phyloP scores from a whole-genome alignment of 1,140 invertebrate genomes.

The Brachionus rubens region DNA sequence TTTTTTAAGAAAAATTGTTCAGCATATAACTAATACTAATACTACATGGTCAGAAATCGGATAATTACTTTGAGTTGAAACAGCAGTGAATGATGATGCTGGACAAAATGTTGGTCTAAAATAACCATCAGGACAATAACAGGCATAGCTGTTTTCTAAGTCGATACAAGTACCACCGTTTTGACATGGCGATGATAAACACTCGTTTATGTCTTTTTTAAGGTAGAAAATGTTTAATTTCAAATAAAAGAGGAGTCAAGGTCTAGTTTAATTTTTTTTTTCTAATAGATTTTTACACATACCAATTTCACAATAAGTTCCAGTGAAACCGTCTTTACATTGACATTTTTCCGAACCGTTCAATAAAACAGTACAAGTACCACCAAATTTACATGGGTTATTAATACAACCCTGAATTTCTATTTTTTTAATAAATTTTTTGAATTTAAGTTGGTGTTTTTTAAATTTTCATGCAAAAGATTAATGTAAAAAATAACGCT shows the following conservation, averaged over 20 bases:
- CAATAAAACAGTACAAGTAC: conserved; percentile 5
- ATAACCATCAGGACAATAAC: conserved; percentile 64
- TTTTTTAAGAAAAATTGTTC: not conserved
- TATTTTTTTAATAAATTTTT: not conserved
- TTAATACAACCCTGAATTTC: conserved; percentile 7
- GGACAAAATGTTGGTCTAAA: conserved; percentile 63
- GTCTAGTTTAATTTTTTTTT: too few species aligned
- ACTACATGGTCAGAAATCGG: not conserved
- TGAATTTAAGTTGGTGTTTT: not conserved
- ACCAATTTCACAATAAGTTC: conserved; percentile 46
- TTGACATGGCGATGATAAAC: conserved; percentile 37
- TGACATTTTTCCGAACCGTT: conserved; percentile 32
- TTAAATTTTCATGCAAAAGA: not conserved
- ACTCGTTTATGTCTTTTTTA: conserved; percentile 46
- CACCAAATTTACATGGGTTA: conserved; percentile 42
- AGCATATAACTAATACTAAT: not conserved
- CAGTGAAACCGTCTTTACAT: conserved; percentile 46
- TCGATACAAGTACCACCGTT: conserved; percentile 46
- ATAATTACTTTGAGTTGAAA: conserved; percentile 24
- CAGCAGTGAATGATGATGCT: conserved; percentile 14
- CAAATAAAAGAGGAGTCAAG: too few species aligned
- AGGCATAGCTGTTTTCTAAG: conserved; percentile 53
- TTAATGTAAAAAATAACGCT: not conserved
- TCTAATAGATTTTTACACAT: too few species aligned
- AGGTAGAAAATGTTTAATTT: too few species aligned